phyloP scores from a whole-genome alignment of 1,140 invertebrate species.

The Dreissena rostriformis region DNA sequence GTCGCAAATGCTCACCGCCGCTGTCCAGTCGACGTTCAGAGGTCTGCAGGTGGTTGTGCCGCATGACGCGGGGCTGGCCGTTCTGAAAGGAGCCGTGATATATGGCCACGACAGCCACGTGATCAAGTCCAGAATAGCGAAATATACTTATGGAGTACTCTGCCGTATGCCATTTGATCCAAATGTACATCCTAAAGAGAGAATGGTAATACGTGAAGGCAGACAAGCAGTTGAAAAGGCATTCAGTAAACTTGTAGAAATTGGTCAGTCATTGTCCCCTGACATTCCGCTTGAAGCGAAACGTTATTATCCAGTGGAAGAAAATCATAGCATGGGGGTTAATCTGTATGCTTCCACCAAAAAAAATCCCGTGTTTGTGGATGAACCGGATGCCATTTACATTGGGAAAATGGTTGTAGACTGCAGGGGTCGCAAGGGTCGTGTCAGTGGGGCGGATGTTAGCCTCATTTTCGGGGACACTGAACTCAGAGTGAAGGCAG shows the following conservation, averaged over 20 bases:
- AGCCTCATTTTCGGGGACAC: slow-evolving; percentile 17
- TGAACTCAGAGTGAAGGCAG: slow-evolving; percentile 8
- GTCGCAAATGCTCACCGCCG: slow-evolving; percentile 51
- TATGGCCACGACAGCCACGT: slow-evolving; percentile 54
- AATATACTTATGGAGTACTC: slow-evolving; percentile 6
- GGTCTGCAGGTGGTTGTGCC: slow-evolving; percentile 50
- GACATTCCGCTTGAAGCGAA: neutral
- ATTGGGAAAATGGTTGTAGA: neutral
- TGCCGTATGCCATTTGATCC: neutral
- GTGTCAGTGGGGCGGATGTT: neutral
- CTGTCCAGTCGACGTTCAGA: slow-evolving; percentile 37
- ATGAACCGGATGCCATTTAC: neutral
- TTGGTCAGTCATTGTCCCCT: neutral
- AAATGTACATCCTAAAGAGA: neutral
- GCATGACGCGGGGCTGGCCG: slow-evolving; percentile 55
- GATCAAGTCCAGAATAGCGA: neutral
- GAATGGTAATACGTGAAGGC: neutral
- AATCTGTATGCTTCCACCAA: slow-evolving; percentile 1
- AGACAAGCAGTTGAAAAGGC: neutral
- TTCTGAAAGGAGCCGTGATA: slow-evolving; percentile 63
- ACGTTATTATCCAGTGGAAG: neutral
- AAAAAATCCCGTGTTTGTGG: neutral
- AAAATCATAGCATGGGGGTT: neutral
- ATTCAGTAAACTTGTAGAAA: slow-evolving; percentile 5
- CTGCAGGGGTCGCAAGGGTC: neutral